Evolutionary conservation across 92 coral and sea anemone genomes (phyloP), one percentile per base, ranked within the genome.

Genomic region (Nematostella vectensis): DNA sequence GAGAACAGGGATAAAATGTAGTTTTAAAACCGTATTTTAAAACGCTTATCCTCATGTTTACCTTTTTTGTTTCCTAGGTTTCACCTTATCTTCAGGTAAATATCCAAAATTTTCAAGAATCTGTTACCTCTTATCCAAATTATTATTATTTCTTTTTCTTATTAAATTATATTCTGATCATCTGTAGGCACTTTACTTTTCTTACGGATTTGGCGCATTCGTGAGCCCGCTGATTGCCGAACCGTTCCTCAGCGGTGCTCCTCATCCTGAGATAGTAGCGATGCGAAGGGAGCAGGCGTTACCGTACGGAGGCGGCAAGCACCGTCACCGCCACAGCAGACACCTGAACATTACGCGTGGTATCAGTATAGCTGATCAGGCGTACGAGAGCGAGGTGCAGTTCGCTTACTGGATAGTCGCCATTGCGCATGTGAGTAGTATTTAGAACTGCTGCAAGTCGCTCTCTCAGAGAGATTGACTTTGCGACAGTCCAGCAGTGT

Each of bases 151-250:
- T n/a, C n/a, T n/a, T n/a, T n/a, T n/a, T n/a, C n/a, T n/a, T n/a
- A n/a, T n/a, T n/a, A n/a, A n/a, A n/a, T n/a, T n/a, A n/a, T n/a
- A n/a, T n/a, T n/a, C n/a, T n/a, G n/a, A n/a, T n/a, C n/a, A n/a
- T 45, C 51, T 6, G 40, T 15, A 87, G 96, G 87, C 93, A 42
- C 60, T 87, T 9, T 87, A 87, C 71, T 87, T 87, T 31, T 83
- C 93, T 0, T 87, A 87, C 40, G 96, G 96, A 2, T 87, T 87
- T 44, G 96, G 96, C 4, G 96, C 96, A 29, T 87, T 87, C 50
- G 81, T 87, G 72, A 87, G 96, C 78, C 96, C 96, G 8, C 80
- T 87, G 31, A 87, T 87, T 49, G 96, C 96, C 39, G 96, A 87
- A 40, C 96, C 96, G 11, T 87, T 87, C 23, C 96, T 87, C 64